phyloP scores from a whole-genome alignment of 2,113 vertebrate species.

The Microtus montanus region DNA sequence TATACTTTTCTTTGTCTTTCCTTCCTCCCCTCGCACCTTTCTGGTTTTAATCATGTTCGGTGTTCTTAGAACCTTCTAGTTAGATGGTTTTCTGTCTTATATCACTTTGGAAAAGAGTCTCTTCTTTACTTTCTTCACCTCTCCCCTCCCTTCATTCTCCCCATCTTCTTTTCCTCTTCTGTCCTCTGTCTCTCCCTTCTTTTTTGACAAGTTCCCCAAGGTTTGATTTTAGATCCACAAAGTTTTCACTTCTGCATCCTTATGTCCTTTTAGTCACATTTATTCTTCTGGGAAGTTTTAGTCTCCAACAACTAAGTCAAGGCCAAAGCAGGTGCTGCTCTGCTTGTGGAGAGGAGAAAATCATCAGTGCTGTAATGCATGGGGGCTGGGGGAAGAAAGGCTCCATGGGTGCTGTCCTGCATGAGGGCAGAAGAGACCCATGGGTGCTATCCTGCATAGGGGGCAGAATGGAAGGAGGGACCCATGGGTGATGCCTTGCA shows the following conservation, averaged over 20 bases:
- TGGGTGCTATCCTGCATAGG: background rate
- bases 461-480: no score
- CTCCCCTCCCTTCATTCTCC: background rate
- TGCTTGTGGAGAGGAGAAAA: no score
- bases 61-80: background rate
- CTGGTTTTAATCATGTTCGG: background rate
- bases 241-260: background rate
- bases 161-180: background rate
- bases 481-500: background rate
- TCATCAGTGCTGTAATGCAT: accelerated
- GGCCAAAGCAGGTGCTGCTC: no score
- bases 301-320: accelerated
- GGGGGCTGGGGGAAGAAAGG: no score
- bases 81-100: background rate
- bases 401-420: no score
- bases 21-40: no score
- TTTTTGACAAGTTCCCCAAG: background rate
- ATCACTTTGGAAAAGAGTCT: background rate
- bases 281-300: background rate
- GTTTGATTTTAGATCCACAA: background rate
- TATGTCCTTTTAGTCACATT: no score
- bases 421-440: no score
- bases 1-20: background rate
- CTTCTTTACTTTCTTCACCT: no score
- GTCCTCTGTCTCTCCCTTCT: background rate